Conservation (phyloP, 2,888 invertebrate genomes). For the Uloborus plumipes region DNA sequence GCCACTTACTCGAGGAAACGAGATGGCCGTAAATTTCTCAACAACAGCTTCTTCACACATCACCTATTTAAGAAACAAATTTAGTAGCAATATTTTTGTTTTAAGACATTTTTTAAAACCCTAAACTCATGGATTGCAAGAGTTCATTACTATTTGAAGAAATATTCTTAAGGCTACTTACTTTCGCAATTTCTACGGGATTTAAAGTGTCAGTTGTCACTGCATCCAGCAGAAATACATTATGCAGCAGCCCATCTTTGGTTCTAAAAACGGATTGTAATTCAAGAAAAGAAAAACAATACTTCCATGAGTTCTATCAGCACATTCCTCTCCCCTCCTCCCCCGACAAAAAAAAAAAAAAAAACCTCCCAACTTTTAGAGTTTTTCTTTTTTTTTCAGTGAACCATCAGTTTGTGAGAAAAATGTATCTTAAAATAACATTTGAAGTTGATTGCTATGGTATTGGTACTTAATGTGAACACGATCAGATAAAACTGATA, state of each 20-base stretch:
- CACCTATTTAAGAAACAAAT: conserved; percentile 73
- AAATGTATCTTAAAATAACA: no score
- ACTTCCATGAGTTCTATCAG: no score
- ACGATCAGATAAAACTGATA: no score
- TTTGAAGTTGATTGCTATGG: no score
- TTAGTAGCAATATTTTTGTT: not conserved
- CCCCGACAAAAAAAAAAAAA: no score
- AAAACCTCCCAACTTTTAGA: no score
- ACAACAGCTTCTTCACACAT: conserved; percentile 89
- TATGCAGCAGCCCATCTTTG: conserved; percentile 89
- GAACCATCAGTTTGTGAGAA: no score
- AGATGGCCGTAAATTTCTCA: conserved; percentile 85
- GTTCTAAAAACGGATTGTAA: conserved; percentile 72
- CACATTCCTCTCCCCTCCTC: no score
- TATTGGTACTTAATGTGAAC: no score
- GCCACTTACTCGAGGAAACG: conserved; percentile 76
- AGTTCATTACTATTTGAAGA: not conserved
- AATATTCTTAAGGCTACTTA: conserved; percentile 69
- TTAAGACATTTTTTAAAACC: not conserved
- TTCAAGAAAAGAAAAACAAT: no score
- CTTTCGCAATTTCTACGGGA: conserved; percentile 89
- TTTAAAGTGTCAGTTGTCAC: conserved; percentile 79
- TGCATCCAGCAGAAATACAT: conserved; percentile 86
- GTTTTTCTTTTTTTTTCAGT: no score
- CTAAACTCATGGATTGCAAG: no score